These are phyloP conservation scores for Chaenogobius annularis DNA, from an alignment of 2,113 vertebrate genomes.

Conservation along the genomic window DNA sequence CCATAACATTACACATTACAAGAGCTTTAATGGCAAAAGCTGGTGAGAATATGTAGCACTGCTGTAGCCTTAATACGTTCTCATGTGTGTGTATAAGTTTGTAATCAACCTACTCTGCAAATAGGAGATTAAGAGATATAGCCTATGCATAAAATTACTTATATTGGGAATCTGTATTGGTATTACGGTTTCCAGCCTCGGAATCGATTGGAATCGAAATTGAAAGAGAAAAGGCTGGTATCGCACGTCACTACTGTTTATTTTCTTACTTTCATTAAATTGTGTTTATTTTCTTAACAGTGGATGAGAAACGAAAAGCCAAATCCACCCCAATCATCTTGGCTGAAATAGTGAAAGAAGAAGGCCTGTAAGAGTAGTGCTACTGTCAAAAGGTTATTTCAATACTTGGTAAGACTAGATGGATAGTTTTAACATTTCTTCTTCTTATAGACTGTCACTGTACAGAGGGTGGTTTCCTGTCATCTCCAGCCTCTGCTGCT, in stretches of 20 bases:
- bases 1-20: no score
- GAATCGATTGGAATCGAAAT: no score
- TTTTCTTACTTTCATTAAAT: neutral
- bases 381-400: neutral
- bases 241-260: neutral
- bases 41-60: no score
- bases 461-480: conserved; percentile 84
- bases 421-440: neutral
- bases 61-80: no score
- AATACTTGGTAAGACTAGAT: neutral
- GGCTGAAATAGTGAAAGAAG: conserved; percentile 79
- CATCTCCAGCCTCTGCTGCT: conserved; percentile 83
- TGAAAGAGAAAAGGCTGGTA: no score
- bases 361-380: conserved; percentile 77
- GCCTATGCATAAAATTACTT: no score
- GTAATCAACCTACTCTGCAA: no score
- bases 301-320: conserved; percentile 78
- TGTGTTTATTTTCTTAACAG: conserved; percentile 50
- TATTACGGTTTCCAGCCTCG: no score
- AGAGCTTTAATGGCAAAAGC: no score
- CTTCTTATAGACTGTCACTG: conserved; percentile 69
- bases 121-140: no score
- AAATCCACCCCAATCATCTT: conserved; percentile 77
- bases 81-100: no score
- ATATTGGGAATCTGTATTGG: no score